These are phyloP conservation scores for Aythya fuligula DNA, from an alignment of 2,797 vertebrate genomes.

Conservation along the genomic window DNA sequence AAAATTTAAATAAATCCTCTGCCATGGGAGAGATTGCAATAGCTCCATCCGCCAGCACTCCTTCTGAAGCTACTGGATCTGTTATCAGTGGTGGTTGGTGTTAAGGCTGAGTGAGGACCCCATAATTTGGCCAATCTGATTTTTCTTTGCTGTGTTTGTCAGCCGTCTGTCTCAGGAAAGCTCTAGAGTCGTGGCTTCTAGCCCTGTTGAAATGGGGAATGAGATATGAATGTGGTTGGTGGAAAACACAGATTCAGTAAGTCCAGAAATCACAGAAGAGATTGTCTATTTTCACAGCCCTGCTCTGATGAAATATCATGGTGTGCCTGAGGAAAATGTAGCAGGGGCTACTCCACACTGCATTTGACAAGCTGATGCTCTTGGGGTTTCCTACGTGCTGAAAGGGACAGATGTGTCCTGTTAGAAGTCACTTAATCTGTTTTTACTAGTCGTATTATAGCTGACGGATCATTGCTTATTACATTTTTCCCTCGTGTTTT, in stretches of 20 bases:
- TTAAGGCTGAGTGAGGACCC: not conserved
- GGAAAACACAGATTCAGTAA: not conserved
- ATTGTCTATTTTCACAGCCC: not conserved
- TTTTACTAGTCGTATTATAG: not conserved
- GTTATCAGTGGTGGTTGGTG: fast-evolving
- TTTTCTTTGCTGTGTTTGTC: not conserved
- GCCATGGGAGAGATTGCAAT: not conserved
- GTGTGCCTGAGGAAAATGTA: not conserved
- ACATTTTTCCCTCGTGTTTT: not conserved
- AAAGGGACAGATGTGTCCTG: slow-evolving; percentile 1
- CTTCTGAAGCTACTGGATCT: not conserved
- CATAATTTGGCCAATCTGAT: not conserved
- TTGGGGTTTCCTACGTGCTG: not conserved
- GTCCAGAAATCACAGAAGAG: not conserved
- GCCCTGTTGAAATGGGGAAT: not conserved
- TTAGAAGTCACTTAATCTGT: slow-evolving; percentile 2
- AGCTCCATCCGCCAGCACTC: not conserved
- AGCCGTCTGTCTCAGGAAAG: not conserved
- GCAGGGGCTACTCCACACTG: not conserved
- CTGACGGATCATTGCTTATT: slow-evolving; percentile 38
- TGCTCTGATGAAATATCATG: not conserved
- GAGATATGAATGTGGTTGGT: not conserved
- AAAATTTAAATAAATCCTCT: not conserved
- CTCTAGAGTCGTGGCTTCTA: not conserved
- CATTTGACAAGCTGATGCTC: not conserved